Evolutionary conservation across 2,888 invertebrate genomes (phyloP).

Genomic region (Agrochola macilenta): DNA sequence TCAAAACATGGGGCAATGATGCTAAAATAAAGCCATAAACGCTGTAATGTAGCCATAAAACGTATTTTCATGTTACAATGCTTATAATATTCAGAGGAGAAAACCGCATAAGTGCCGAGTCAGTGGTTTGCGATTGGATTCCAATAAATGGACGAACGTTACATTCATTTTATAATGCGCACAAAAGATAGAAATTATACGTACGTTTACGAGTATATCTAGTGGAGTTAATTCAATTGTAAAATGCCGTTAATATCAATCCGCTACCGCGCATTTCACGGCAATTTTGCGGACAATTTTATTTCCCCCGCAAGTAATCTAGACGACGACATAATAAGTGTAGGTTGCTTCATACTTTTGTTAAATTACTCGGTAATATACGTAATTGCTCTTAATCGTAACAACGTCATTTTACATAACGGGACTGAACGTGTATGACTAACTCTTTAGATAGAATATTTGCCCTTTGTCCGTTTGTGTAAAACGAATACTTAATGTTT

Average conservation of each 20-base stretch:
- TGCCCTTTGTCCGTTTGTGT: constrained; percentile 48
- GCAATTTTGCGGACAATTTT: constrained; percentile 75
- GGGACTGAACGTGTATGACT: constrained; percentile 18
- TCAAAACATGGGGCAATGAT: constrained; percentile 59
- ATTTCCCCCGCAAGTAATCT: constrained; percentile 66
- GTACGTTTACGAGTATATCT: constrained; percentile 42
- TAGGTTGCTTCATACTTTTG: constrained; percentile 40
- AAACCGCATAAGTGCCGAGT: constrained; percentile 60
- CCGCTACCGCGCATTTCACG: constrained; percentile 70
- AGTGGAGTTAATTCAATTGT: constrained; percentile 63
- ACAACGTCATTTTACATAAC: constrained; percentile 20
- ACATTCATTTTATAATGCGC: constrained; percentile 58
- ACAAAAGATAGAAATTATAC: constrained; percentile 33
- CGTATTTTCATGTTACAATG: constrained; percentile 64
- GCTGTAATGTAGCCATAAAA: constrained; percentile 63
- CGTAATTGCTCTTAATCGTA: constrained; percentile 37
- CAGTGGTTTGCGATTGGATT: constrained; percentile 64
- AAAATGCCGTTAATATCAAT: constrained; percentile 68
- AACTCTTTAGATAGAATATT: constrained; percentile 33
- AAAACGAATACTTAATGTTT: constrained; percentile 45
- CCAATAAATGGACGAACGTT: constrained; percentile 56
- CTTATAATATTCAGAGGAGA: constrained; percentile 59
- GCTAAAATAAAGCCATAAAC: constrained; percentile 66
- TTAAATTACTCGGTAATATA: constrained; percentile 49
- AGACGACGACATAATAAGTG: constrained; percentile 41